Percentiles rank a stretch among this genome's conserved stretches.
Evolutionary conservation across 2,113 vertebrate species (phyloP).

Genomic region (Atractosteus spatula): DNA sequence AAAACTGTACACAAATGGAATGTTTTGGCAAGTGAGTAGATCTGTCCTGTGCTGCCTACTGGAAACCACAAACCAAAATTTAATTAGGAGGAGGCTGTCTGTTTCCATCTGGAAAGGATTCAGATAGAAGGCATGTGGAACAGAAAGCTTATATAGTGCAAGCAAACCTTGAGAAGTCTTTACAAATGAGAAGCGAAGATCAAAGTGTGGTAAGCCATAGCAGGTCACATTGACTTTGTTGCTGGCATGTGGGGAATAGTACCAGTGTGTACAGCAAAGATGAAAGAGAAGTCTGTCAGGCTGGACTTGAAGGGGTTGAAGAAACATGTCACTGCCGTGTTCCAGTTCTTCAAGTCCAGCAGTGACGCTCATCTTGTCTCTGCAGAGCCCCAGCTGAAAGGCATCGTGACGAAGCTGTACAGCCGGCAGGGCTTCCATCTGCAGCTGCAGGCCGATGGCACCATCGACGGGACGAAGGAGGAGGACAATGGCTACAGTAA

Average conservation of each 20-base stretch:
- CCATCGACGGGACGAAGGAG: slow-evolving; percentile 97
- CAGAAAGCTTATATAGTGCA: slow-evolving; percentile 13
- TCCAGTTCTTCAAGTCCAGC: no score
- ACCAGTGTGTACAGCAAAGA: no score
- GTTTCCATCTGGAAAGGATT: slow-evolving; percentile 20
- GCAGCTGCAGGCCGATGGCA: slow-evolving; percentile 97
- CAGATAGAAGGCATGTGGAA: slow-evolving; percentile 6
- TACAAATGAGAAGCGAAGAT: slow-evolving; percentile 35
- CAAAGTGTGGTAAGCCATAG: slow-evolving; percentile 47
- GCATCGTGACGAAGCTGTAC: slow-evolving; percentile 98
- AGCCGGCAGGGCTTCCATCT: slow-evolving; percentile 98
- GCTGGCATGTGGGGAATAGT: slow-evolving; percentile 35
- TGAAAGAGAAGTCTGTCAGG: slow-evolving; percentile 3
- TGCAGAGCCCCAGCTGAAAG: slow-evolving; percentile 98
- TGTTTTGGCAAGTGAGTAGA: no score
- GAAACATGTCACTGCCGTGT: no score
- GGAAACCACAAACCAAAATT: slow-evolving; percentile 7
- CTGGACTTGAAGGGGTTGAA: background rate
- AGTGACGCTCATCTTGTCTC: slow-evolving; percentile 21
- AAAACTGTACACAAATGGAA: no score
- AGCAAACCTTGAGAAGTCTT: slow-evolving; percentile 16
- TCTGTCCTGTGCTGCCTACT: background rate
- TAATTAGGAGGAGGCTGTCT: slow-evolving; percentile 12
- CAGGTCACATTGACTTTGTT: slow-evolving; percentile 37
- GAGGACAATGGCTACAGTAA: slow-evolving; percentile 97